Conservation (phyloP, 2,888 invertebrate genomes). For the Lomographa bimaculata region DNA sequence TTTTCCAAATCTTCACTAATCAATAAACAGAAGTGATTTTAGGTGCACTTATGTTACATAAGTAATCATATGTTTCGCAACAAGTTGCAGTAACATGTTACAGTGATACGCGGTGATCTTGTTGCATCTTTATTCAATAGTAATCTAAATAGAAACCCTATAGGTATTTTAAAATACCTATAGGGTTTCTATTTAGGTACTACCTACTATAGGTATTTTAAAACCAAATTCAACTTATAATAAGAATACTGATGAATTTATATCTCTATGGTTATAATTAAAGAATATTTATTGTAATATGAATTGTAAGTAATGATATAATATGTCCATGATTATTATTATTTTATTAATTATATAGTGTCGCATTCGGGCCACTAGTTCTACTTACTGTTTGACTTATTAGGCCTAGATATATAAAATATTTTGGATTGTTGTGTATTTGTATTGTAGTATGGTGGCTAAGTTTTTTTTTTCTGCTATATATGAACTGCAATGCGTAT, state of each 20-base stretch:
- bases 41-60: constrained; percentile 7
- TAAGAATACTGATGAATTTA: constrained; percentile 28
- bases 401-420: constrained; percentile 4
- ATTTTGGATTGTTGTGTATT: constrained; percentile 19
- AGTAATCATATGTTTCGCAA: too few relatives aligned
- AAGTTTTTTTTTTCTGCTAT: neutral
- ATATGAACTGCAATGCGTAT: too few relatives aligned
- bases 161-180: constrained; percentile 15
- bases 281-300: constrained; percentile 46
- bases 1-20: constrained; percentile 11
- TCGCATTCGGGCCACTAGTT: constrained; percentile 19
- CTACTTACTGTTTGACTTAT: constrained; percentile 7
- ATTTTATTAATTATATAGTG: constrained; percentile 9
- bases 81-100: too few relatives aligned
- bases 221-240: constrained; percentile 19
- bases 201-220: constrained; percentile 23
- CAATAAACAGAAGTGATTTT: constrained; percentile 2
- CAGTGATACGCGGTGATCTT: constrained; percentile 3
- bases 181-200: too few relatives aligned
- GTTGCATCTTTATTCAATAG: constrained; percentile 5
- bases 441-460: constrained; percentile 15
- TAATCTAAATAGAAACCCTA: too few relatives aligned
- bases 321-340: constrained; percentile 23
- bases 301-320: constrained; percentile 18
- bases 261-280: constrained; percentile 17